Evolutionary conservation across 2,113 vertebrate species (phyloP).

Genomic region (Forbesichthys agassizii): DNA sequence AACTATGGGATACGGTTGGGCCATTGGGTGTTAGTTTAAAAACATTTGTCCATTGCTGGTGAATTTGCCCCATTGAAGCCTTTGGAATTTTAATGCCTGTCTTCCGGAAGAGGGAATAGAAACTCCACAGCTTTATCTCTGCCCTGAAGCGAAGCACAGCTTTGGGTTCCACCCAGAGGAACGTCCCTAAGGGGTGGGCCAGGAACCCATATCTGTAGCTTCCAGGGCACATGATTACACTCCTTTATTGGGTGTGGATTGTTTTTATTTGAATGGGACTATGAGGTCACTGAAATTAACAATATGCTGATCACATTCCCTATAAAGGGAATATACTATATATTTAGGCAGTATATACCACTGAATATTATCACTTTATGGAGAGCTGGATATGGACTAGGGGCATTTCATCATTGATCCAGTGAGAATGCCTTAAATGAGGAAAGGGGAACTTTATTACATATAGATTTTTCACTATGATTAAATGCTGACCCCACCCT

Average conservation of each 20-base stretch:
- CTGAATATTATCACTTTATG: slow-evolving; percentile 16
- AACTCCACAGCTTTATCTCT: slow-evolving; percentile 52
- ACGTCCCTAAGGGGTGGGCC: slow-evolving; percentile 30
- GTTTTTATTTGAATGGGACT: not conserved
- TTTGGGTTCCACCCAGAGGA: slow-evolving; percentile 53
- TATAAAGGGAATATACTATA: not conserved
- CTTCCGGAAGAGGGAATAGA: slow-evolving; percentile 8
- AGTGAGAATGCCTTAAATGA: slow-evolving; percentile 31
- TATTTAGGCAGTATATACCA: not conserved
- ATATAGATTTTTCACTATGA: slow-evolving; percentile 52
- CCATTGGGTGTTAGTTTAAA: not conserved
- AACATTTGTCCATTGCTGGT: not conserved
- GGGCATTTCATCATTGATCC: slow-evolving; percentile 34
- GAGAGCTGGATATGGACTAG: not conserved
- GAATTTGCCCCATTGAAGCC: not conserved
- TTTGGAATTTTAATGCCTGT: slow-evolving; percentile 7
- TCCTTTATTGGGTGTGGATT: not conserved
- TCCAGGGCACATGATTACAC: not conserved
- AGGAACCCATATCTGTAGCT: slow-evolving; percentile 38
- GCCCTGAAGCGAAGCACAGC: slow-evolving; percentile 24
- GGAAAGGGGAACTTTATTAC: slow-evolving; percentile 14
- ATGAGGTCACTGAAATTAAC: slow-evolving; percentile 11
- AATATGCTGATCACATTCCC: slow-evolving; percentile 14
- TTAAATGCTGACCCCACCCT: slow-evolving; percentile 36
- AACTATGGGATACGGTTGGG: not conserved